These are phyloP conservation scores for Alaudala cheleensis DNA, from an alignment of 2,113 vertebrate genomes.

Conservation along the genomic window DNA sequence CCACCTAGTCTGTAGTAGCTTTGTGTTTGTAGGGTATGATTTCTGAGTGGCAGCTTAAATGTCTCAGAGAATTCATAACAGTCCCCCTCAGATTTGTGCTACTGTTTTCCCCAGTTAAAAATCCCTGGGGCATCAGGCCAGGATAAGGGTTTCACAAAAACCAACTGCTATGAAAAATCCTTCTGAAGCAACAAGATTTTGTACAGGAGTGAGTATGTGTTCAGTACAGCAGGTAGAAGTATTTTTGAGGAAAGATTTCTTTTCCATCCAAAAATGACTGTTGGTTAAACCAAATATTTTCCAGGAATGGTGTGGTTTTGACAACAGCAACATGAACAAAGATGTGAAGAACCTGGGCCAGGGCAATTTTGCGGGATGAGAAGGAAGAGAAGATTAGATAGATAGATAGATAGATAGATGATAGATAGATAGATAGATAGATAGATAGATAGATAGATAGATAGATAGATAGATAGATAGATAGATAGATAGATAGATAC, in stretches of 20 bases:
- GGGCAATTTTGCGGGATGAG: rapidly evolving
- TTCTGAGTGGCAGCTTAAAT: not conserved
- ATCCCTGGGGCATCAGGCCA: not conserved
- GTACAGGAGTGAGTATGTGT: rapidly evolving
- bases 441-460: too few relatives aligned
- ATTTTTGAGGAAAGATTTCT: not conserved
- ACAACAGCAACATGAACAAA: not conserved
- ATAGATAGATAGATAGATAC: too few relatives aligned
- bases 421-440: too few relatives aligned
- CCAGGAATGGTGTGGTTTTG: not conserved
- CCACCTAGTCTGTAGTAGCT: not conserved
- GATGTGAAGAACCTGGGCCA: rapidly evolving
- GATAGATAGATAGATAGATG: too few relatives aligned
- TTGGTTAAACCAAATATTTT: not conserved
- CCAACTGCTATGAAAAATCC: rapidly evolving
- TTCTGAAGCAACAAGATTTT: not conserved
- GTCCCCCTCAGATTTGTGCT: not conserved
- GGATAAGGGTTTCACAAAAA: not conserved
- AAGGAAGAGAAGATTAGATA: not conserved
- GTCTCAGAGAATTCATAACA: not conserved
- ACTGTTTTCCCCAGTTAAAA: not conserved
- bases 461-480: too few relatives aligned
- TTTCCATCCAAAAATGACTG: not conserved
- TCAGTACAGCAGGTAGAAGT: not conserved
- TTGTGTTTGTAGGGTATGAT: not conserved